Conservation (phyloP, 2,113 vertebrate species). For the Cyphomyrus plagiostoma region DNA sequence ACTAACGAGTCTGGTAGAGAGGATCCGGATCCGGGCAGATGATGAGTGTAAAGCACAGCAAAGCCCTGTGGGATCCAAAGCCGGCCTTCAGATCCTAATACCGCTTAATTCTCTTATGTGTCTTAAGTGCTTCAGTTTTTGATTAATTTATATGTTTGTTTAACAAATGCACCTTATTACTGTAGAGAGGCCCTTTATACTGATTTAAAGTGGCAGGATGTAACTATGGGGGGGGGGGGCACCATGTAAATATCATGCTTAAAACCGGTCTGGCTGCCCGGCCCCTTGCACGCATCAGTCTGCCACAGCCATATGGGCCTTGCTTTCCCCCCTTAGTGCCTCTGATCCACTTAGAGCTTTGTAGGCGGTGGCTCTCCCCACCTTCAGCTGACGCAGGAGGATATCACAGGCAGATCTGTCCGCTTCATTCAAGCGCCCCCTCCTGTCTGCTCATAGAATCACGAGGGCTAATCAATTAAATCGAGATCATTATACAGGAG, state of each 20-base stretch:
- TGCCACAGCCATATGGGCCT: neutral
- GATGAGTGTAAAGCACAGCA: neutral
- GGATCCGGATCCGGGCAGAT: neutral
- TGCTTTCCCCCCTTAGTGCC: neutral
- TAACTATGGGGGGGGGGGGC: neutral
- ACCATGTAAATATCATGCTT: neutral
- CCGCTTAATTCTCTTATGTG: neutral
- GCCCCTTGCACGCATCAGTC: neutral
- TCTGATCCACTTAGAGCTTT: neutral
- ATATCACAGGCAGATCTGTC: neutral
- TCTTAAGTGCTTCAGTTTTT: neutral
- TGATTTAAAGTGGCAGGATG: neutral
- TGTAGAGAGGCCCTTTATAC: neutral
- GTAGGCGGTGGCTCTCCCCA: neutral
- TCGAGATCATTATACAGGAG: neutral
- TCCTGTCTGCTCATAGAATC: neutral
- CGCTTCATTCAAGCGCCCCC: neutral
- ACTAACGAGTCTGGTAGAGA: too few species aligned
- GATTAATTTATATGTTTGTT: neutral
- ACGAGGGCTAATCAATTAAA: neutral
- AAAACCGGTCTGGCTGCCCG: neutral
- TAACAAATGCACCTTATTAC: neutral
- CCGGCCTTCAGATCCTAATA: neutral
- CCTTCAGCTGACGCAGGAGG: neutral
- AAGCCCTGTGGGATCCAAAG: neutral